These are phyloP conservation scores for Pyrrhia umbra DNA, from an alignment of 2,888 invertebrate genomes.

Conservation along the genomic window DNA sequence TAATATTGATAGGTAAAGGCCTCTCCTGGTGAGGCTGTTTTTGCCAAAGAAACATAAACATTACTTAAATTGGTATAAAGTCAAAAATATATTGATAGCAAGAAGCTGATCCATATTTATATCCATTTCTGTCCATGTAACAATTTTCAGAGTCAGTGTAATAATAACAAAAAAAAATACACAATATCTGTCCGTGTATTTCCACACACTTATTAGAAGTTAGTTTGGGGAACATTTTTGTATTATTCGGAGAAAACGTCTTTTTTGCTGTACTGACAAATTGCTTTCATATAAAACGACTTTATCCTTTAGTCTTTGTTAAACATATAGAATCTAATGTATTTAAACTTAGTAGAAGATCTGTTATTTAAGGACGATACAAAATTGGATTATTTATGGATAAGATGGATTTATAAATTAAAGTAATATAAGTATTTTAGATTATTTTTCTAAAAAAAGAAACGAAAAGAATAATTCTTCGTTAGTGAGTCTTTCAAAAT, in stretches of 20 bases:
- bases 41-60: no score
- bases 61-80: no score
- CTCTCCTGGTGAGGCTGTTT: no score
- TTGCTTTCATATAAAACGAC: slow-evolving; percentile 60
- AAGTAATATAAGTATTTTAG: neutral
- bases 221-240: slow-evolving; percentile 65
- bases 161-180: no score
- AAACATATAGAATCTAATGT: slow-evolving; percentile 36
- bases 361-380: slow-evolving; percentile 1
- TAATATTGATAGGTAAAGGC: no score
- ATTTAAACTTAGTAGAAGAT: slow-evolving; percentile 22
- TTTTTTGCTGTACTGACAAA: slow-evolving; percentile 51
- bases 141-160: no score
- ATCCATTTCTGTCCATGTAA: no score
- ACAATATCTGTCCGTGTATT: slow-evolving; percentile 28
- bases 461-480: no score
- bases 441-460: neutral
- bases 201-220: slow-evolving; percentile 50
- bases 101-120: no score
- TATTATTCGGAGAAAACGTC: slow-evolving; percentile 64
- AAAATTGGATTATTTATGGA: slow-evolving; percentile 1
- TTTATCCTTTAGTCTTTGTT: slow-evolving; percentile 30
- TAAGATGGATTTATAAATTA: no score
- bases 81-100: no score
- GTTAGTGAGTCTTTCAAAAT: no score